Evolutionary conservation across 2,888 invertebrate genomes (phyloP), one percentile per base, ranked within the genome.

Genomic region (Chrysolina americana): DNA sequence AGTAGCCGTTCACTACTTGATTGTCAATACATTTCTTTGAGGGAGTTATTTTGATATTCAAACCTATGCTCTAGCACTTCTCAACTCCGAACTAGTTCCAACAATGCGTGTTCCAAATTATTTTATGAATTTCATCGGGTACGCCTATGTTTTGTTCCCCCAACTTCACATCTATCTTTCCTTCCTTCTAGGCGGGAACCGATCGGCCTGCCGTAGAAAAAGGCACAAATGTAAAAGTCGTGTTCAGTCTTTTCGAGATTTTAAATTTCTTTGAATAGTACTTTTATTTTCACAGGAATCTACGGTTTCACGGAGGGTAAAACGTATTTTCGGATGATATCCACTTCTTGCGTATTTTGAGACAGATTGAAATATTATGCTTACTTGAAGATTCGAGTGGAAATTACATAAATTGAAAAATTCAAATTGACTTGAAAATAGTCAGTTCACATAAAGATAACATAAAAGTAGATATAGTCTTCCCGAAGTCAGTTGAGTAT

Each of bases 201-300:
- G 83, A 85, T 85, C 84, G 82, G 82, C 81, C 82, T 82, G 83
- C 82, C 82, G 78, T 83, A 83, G 85, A 85, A 84, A 72, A 68
- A 68, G 50, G 68, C 85, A 85, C 87, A 88, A 88, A 88, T 88
- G 88, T 88, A 87, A 87, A 88, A 88, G 87, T 88, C 87, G 84
- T 88, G 88, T 87, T 87, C 87, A 87, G 86, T 87, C 87, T 87
- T 87, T 86, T 86, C 85, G 85, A 86, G 86, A 86, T 85, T 86
- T 84, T 79, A 83, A 85, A 84, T 85, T 85, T 84, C 83, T 82
- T 81, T 81, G 79, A 81, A 78, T 82, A 80, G 76, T 74, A 73
- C 79, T 72, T 64, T 72, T 64, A 15, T 63, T 72, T 66, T 66
- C 66, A 28, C 50, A 65, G 63, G 63, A 50, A 41, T 72, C 53